Percentiles rank a stretch among this genome's conserved stretches.
phyloP scores from a whole-genome alignment of 30 jellyfish, hydroid and myxozoan species.

The Mastigias papua region DNA sequence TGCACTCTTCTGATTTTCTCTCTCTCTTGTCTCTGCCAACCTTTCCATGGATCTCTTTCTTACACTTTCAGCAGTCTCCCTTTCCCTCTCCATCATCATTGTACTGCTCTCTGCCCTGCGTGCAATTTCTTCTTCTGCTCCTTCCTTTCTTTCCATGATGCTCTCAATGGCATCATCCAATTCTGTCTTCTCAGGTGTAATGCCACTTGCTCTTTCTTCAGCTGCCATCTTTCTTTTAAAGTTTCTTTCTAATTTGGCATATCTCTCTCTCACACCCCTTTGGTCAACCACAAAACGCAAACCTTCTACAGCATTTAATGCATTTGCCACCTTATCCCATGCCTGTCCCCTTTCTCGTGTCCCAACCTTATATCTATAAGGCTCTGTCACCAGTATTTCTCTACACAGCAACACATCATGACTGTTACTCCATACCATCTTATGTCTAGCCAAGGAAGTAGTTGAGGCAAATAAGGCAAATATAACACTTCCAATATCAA shows the following conservation, averaged over 20 bases:
- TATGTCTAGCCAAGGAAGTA: not conserved
- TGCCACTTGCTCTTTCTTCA: constrained; percentile 61
- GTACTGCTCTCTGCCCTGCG: not conserved
- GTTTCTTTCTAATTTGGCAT: not conserved
- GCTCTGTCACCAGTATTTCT: not conserved
- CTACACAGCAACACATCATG: not conserved
- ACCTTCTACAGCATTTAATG: not conserved
- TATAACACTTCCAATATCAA: not conserved
- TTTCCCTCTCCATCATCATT: constrained; percentile 8
- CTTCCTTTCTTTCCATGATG: not conserved
- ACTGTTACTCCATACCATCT: not conserved
- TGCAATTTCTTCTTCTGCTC: constrained; percentile 3
- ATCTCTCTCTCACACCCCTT: not conserved
- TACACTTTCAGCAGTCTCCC: constrained; percentile 44
- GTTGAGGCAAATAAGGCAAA: not conserved
- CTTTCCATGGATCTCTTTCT: constrained; percentile 29
- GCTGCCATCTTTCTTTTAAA: not conserved
- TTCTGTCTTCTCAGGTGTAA: constrained; percentile 27
- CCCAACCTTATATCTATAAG: no score
- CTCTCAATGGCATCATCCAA: constrained; percentile 41
- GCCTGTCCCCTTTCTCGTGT: not conserved
- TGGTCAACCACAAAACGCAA: not conserved
- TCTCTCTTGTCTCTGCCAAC: constrained; percentile 20
- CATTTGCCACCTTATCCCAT: not conserved
- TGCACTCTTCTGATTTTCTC: constrained; percentile 3